These are phyloP conservation scores for Ectropis grisescens DNA, from an alignment of 1,140 invertebrate genomes.

Conservation along the genomic window DNA sequence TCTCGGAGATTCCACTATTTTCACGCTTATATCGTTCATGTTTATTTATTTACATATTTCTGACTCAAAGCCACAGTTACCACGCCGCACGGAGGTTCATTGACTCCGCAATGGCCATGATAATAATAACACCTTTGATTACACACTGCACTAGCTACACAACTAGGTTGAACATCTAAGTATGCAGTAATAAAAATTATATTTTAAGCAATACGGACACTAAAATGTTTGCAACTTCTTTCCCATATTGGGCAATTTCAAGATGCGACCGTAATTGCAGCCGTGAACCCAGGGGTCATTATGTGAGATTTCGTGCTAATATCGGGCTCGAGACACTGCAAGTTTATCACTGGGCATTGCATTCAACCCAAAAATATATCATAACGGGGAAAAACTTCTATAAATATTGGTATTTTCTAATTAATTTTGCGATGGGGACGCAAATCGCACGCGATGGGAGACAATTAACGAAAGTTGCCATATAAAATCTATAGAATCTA, in stretches of 20 bases:
- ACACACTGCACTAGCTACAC: no score
- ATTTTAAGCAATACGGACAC: conserved; percentile 13
- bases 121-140: conserved; percentile 22
- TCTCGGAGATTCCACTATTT: conserved; percentile 57
- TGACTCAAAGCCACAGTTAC: conserved; percentile 45
- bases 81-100: conserved; percentile 45
- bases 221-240: conserved; percentile 45
- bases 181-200: conserved; percentile 4
- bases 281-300: conserved; percentile 46
- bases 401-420: conserved; percentile 14
- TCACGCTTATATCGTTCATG: conserved; percentile 66
- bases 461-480: conserved; percentile 30
- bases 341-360: conserved; percentile 6
- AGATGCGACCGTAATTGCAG: conserved; percentile 38
- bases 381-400: conserved; percentile 2
- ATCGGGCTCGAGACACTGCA: conserved; percentile 9
- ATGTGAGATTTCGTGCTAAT: conserved; percentile 26
- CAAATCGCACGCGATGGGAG: conserved; percentile 56
- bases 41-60: conserved; percentile 70
- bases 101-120: conserved; percentile 36
- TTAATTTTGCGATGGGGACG: conserved; percentile 30
- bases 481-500: conserved; percentile 5
- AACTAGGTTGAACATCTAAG: no score
- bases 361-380: no score
- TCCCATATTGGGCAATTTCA: conserved; percentile 46